phyloP scores from a whole-genome alignment of 2,113 vertebrate species.

The Nothobranchius furzeri region DNA sequence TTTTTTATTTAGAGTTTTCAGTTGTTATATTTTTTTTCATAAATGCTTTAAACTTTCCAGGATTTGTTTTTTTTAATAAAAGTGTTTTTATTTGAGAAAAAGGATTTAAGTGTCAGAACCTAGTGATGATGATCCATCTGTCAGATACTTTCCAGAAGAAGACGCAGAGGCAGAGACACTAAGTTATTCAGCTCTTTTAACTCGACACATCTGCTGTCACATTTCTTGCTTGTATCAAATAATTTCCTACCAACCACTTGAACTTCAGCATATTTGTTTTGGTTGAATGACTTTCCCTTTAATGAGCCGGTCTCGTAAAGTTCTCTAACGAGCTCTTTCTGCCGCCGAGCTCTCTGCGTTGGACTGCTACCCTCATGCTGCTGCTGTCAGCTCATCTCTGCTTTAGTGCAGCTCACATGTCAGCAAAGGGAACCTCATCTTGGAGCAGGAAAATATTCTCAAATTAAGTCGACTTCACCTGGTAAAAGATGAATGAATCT shows the following conservation, averaged over 20 bases:
- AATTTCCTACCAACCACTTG: conserved; percentile 12
- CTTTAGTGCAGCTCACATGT: conserved; percentile 21
- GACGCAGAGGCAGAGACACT: background rate
- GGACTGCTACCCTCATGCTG: conserved; percentile 10
- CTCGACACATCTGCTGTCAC: conserved; percentile 4
- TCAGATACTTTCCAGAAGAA: background rate
- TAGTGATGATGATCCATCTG: background rate
- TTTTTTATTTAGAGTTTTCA: too few relatives aligned
- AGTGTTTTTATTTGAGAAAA: background rate
- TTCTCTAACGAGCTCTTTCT: conserved; percentile 29
- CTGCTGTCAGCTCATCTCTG: conserved; percentile 42
- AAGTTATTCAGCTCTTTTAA: conserved; percentile 11
- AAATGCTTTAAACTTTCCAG: too few relatives aligned
- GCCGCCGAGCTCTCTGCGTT: background rate
- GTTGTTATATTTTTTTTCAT: too few relatives aligned
- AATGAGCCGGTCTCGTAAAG: conserved; percentile 22
- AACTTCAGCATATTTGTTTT: conserved; percentile 16
- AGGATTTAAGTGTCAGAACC: background rate
- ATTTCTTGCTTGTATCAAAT: background rate
- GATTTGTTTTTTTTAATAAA: background rate
- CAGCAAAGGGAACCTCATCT: conserved; percentile 11
- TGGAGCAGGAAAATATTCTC: conserved; percentile 13
- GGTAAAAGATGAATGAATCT: background rate
- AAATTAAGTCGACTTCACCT: conserved; percentile 17
- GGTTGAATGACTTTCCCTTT: background rate